Conservation (phyloP, 2,888 invertebrate species). For the Cremastobaeus sp. region DNA sequence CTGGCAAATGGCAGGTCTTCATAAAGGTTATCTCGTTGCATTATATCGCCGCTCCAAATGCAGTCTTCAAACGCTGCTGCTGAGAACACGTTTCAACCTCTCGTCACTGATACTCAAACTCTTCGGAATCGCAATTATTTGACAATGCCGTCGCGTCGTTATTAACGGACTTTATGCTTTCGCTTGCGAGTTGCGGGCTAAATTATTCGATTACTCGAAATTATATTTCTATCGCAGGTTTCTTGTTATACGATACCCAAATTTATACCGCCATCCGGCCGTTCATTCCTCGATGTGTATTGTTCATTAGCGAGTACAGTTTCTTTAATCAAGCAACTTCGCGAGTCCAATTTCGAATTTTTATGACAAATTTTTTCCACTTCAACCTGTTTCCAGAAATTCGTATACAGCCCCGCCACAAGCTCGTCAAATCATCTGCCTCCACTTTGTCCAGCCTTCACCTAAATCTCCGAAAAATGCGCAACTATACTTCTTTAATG, state of each 20-base stretch:
- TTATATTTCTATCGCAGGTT: slow-evolving; percentile 36
- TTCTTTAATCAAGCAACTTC: slow-evolving; percentile 27
- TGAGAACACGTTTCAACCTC: slow-evolving; percentile 71
- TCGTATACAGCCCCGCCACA: too few species aligned
- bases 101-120: slow-evolving; percentile 72
- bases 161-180: slow-evolving; percentile 34
- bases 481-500: too few species aligned
- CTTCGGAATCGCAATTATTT: slow-evolving; percentile 38
- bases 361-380: slow-evolving; percentile 10
- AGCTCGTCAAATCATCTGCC: too few species aligned
- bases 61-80: slow-evolving; percentile 72
- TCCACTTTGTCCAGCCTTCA: too few species aligned
- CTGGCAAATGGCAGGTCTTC: slow-evolving; percentile 73
- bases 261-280: slow-evolving; percentile 34
- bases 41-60: slow-evolving; percentile 74
- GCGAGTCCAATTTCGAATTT: slow-evolving; percentile 20
- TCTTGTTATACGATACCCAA: slow-evolving; percentile 44
- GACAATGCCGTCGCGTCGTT: slow-evolving; percentile 45
- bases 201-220: slow-evolving; percentile 48
- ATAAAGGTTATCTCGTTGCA: slow-evolving; percentile 74
- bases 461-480: too few species aligned
- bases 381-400: too few species aligned
- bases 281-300: slow-evolving; percentile 16
- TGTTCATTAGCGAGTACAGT: slow-evolving; percentile 26
- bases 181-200: slow-evolving; percentile 37